Base-by-base conservation (phyloP, 2,888 invertebrate genomes). In the Tryphoninae sp. region DNA sequence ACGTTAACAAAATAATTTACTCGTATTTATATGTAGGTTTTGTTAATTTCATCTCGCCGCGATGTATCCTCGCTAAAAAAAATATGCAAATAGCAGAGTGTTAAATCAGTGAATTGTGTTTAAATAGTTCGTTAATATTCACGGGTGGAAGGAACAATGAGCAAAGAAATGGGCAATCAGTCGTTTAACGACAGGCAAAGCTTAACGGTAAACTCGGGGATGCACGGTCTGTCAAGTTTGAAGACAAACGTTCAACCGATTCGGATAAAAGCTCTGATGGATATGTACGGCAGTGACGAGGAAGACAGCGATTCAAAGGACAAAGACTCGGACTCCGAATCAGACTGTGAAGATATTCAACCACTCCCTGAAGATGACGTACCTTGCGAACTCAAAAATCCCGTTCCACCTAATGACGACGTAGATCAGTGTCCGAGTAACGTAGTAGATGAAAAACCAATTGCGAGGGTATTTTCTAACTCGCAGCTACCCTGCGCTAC, bases 281-380 rank as follows among this genome's bases (percentile, higher is more conserved):
- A 86, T 58, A 84, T 83, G 76, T 88, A 83, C 49, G 86, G 85
- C 19, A 87, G 86, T 40, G 89, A 89, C 26, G 90, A 91, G 59
- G 87, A 86, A 22, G 87, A 88, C 6, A 86, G 84, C 61, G 88
- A 89, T 69, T 87, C 89, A 1, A 87, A 84, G 4, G 89, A 88
- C 69, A 76, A 79, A 16, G 84, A 84, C 33, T 84, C 84, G 9
- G 81, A 81, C 59, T 78, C 58, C 22, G 82, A 82, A 16, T 82
- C 83, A 0, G 85, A 86, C 8, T 77, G 76, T 3, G 88, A 89
- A n/a, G 86, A 88, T 7, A 59, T 83, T 68, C 83, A 83, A 53
- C 76, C 74, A 33, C 22, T 87, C 40, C 71, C 73, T 1, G 71
- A 80, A 2, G 45, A 55, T 0, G 11, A 7, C 0, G 53, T 74